phyloP scores from a whole-genome alignment of 2,113 vertebrate genomes.

The Motacilla alba region DNA sequence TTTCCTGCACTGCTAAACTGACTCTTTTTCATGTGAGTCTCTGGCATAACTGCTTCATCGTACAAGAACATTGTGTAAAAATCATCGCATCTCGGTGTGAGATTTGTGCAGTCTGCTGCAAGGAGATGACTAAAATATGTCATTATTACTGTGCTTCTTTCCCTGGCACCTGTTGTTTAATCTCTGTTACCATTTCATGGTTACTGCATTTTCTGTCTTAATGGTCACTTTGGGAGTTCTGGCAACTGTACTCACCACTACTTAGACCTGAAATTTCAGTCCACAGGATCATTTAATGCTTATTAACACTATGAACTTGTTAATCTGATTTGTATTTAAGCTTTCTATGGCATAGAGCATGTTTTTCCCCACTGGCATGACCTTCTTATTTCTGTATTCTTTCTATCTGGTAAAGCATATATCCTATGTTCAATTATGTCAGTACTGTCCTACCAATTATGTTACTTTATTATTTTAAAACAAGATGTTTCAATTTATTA shows the following conservation, averaged over 20 bases:
- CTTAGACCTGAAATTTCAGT: neutral
- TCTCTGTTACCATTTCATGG: neutral
- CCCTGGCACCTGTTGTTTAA: neutral
- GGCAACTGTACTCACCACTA: neutral
- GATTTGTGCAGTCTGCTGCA: neutral
- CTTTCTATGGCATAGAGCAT: neutral
- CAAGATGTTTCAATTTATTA: neutral
- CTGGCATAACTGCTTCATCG: neutral
- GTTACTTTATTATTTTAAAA: neutral
- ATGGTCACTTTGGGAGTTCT: neutral
- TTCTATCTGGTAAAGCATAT: neutral
- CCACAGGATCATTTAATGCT: neutral
- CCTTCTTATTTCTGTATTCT: neutral
- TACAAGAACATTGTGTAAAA: neutral
- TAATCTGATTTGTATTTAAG: conserved; percentile 1
- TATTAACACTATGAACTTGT: neutral
- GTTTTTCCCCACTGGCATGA: neutral
- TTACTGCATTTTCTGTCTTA: neutral
- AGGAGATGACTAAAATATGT: neutral
- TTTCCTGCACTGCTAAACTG: neutral
- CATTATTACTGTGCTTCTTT: neutral
- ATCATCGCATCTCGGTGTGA: neutral
- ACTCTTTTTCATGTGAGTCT: neutral
- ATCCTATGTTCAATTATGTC: neutral
- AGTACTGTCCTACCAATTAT: neutral